Evolutionary conservation across 1,140 invertebrate genomes (phyloP).

Genomic region (Brachionus paranguensis): DNA sequence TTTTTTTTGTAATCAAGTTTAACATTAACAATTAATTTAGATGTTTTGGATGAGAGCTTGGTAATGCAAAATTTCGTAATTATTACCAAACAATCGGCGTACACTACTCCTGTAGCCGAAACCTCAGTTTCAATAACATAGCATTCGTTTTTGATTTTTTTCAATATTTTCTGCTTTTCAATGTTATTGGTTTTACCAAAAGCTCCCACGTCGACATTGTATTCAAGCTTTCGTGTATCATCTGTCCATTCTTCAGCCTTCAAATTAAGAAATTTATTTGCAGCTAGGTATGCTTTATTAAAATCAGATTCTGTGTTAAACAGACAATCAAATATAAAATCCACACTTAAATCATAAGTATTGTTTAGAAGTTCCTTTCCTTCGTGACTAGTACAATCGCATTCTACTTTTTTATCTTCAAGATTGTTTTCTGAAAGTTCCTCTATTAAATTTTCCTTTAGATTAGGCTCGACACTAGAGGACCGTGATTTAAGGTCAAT

Average conservation of each 20-base stretch:
- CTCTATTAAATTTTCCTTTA: neutral
- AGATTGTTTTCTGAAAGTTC: neutral
- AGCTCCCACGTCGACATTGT: constrained; percentile 2
- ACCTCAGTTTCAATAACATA: neutral
- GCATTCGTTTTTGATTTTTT: constrained; percentile 2
- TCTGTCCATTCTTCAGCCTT: neutral
- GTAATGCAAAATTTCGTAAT: neutral
- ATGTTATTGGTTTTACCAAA: constrained; percentile 7
- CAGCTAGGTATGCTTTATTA: neutral
- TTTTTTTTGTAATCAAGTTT: constrained; percentile 27
- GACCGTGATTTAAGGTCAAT: neutral
- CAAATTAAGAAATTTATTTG: constrained; percentile 10
- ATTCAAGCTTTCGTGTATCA: neutral
- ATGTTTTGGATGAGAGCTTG: neutral
- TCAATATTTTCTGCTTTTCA: constrained; percentile 21
- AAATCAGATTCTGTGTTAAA: constrained; percentile 19
- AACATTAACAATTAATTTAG: neutral
- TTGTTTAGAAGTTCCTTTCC: constrained; percentile 14
- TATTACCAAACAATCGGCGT: constrained; percentile 3
- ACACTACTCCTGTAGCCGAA: neutral
- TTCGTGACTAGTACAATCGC: neutral
- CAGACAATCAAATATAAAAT: neutral
- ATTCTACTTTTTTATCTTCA: neutral
- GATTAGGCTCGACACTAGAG: neutral
- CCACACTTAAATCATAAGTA: neutral